Evolutionary conservation across 2,888 invertebrate genomes (phyloP), one percentile per base, ranked within the genome.

Genomic region (Coremacera marginata): DNA sequence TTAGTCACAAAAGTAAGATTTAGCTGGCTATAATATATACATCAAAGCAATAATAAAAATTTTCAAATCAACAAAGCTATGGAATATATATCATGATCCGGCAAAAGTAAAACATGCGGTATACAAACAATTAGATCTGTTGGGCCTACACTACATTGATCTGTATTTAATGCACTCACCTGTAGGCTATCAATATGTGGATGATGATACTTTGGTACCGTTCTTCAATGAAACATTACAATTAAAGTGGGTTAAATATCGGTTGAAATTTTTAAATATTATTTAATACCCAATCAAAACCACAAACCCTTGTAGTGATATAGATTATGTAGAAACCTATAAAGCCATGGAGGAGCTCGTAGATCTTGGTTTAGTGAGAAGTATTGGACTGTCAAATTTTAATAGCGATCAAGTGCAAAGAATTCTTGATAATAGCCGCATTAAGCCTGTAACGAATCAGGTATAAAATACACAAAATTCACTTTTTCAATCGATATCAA

Each of bases 341-440:
- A 92, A 92, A 84, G 95, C 91, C 0, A 92, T 97, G 94, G 96
- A 97, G 87, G 89, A 91, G 22, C 91, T 95, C 7, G 92, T 93
- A 4, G 90, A 92, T 72, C 90, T 91, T 81, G 95, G 95, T 0
- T 90, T 95, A 11, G 91, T 92, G 0, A 93, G 91, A 82, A 94
- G 94, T 82, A 94, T 97, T 84, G 97, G 97, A 0, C 84, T 97
- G 4, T 95, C 95, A 37, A 97, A 97, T 89, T 97, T 97, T 87
- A 97, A 95, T 88, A 92, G 90, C 80, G 88, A 90, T 60, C 97
- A 97, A 89, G 89, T 95, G 4, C 92, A 94, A 70, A 90, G 94
- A 75, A 84, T 97, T n/a, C 84, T 96, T 57, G 90, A 91, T 1
- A 90, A 87, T 2, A 92, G 93, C 7, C 91, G 88, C 68, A 91